Percentiles rank a stretch among this genome's conserved stretches.
Conservation (phyloP, 2,888 invertebrate genomes). For the Salticus scenicus region DNA sequence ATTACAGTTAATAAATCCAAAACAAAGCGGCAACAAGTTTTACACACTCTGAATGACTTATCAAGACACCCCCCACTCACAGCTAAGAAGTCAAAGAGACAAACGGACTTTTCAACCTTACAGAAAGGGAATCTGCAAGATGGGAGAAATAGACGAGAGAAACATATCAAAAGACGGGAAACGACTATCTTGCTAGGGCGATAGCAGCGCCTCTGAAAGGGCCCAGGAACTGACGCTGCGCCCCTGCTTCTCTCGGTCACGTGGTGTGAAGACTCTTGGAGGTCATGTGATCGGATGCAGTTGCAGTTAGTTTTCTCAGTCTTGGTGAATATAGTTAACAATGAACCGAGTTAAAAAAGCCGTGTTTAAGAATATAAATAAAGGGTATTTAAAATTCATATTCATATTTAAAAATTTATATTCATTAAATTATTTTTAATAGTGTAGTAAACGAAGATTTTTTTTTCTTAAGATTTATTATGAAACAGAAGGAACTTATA, state of each 20-base stretch:
- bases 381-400: too few relatives aligned
- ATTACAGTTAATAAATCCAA: background rate
- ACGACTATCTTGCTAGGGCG: slow-evolving; percentile 30
- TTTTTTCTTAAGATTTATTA: too few relatives aligned
- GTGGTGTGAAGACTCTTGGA: slow-evolving; percentile 37
- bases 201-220: slow-evolving; percentile 56
- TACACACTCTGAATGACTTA: background rate
- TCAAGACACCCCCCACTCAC: too few relatives aligned
- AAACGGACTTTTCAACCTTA: background rate
- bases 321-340: too few relatives aligned
- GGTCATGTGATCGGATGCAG: slow-evolving; percentile 60
- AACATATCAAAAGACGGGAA: background rate
- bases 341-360: too few relatives aligned
- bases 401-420: too few relatives aligned
- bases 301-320: slow-evolving; percentile 26
- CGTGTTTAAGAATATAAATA: too few relatives aligned
- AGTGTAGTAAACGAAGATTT: too few relatives aligned
- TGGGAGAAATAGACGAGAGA: background rate
- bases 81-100: background rate
- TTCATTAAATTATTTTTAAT: too few relatives aligned
- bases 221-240: slow-evolving; percentile 40
- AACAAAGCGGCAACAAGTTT: slow-evolving; percentile 7
- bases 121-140: background rate
- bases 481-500: too few relatives aligned
- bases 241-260: slow-evolving; percentile 33